These are phyloP conservation scores for Andrena marginata DNA, from an alignment of 2,888 invertebrate species.

Conservation along the genomic window DNA sequence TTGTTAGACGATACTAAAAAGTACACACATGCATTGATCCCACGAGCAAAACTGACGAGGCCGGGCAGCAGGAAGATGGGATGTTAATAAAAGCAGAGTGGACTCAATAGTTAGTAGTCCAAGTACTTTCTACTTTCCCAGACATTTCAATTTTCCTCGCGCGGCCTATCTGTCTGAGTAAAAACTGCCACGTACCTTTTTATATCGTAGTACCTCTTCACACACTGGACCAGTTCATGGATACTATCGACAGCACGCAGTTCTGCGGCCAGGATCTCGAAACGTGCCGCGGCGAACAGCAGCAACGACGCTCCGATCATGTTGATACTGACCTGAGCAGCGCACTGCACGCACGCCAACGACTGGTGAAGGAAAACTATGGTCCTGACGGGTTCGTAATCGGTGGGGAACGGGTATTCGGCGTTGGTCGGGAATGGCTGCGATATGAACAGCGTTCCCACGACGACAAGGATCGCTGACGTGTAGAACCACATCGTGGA, in stretches of 20 bases:
- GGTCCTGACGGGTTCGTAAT: neutral
- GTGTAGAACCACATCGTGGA: neutral
- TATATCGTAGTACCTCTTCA: neutral
- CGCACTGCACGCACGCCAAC: neutral
- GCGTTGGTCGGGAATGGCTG: conserved; percentile 7
- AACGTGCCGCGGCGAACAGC: neutral
- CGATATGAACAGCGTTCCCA: neutral
- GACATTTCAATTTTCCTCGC: too few relatives aligned
- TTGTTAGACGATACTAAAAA: too few relatives aligned
- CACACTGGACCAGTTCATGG: neutral
- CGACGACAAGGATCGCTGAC: neutral
- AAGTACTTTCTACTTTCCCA: neutral
- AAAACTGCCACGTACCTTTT: neutral
- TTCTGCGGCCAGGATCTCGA: conserved; percentile 3
- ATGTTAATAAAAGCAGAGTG: too few relatives aligned
- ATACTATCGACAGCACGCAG: neutral
- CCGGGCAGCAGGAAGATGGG: too few relatives aligned
- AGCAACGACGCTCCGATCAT: neutral
- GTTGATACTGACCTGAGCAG: neutral
- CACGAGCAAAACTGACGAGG: too few relatives aligned
- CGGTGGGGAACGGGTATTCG: neutral
- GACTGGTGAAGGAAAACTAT: neutral
- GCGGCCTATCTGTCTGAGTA: too few relatives aligned
- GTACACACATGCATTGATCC: too few relatives aligned
- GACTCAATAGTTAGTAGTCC: too few relatives aligned